These are phyloP conservation scores for Oncorhynchus gorbuscha DNA, from an alignment of 2,113 vertebrate species.

Conservation along the genomic window DNA sequence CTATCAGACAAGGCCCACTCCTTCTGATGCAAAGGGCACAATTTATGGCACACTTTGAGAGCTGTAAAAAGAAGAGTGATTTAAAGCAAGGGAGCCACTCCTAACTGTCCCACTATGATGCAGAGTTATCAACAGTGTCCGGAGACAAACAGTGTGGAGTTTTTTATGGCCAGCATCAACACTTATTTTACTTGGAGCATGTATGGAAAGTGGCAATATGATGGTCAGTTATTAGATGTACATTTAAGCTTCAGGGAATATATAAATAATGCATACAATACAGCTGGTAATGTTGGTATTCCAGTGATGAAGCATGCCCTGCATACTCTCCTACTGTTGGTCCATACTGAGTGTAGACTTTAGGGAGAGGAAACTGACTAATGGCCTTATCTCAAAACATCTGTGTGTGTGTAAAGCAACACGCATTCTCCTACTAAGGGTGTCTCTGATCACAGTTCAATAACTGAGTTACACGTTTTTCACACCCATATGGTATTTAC, in stretches of 20 bases:
- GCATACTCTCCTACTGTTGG: not conserved
- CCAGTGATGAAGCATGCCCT: not conserved
- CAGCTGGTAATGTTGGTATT: not conserved
- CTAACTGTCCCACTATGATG: not conserved
- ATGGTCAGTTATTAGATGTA: not conserved
- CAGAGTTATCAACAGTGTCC: not conserved
- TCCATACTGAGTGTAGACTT: not conserved
- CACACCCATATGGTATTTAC: not conserved
- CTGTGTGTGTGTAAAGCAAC: not conserved
- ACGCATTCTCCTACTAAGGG: not conserved
- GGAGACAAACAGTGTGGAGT: not conserved
- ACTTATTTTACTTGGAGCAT: not conserved
- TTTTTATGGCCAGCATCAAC: not conserved
- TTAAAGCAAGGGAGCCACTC: not conserved
- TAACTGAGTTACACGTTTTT: not conserved
- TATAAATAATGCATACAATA: not conserved
- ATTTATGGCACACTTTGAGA: not conserved
- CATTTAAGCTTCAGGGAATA: not conserved
- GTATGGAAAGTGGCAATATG: not conserved
- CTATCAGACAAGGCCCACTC: not conserved
- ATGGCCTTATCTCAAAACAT: not conserved
- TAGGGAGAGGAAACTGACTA: not conserved
- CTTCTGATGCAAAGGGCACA: not conserved
- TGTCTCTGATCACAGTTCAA: not conserved
- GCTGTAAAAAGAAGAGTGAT: not conserved